phyloP scores from a whole-genome alignment of 2,888 invertebrate genomes.

The Heliconius cydno region DNA sequence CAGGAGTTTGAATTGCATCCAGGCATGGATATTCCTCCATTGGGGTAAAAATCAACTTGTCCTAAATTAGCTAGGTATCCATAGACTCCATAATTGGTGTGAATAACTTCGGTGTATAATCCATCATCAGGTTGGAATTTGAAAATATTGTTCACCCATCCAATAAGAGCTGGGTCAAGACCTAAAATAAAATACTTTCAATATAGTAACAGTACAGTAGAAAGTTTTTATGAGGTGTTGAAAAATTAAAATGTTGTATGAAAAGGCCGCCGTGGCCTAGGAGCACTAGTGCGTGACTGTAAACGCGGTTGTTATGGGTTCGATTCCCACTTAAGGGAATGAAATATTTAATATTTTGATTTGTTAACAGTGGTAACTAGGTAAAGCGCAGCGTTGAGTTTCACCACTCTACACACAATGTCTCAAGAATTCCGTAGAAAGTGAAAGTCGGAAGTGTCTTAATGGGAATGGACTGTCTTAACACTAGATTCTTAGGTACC shows the following conservation, averaged over 20 bases:
- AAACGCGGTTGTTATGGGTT: too few relatives aligned
- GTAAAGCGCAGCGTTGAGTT: too few relatives aligned
- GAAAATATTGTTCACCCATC: slow-evolving; percentile 64
- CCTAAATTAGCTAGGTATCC: slow-evolving; percentile 63
- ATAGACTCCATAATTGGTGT: slow-evolving; percentile 65
- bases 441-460: too few relatives aligned
- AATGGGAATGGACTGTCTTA: too few relatives aligned
- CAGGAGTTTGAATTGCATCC: slow-evolving; percentile 65
- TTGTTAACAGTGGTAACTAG: too few relatives aligned
- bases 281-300: too few relatives aligned
- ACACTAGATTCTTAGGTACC: too few relatives aligned
- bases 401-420: too few relatives aligned
- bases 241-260: background rate
- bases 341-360: too few relatives aligned
- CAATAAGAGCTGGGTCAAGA: slow-evolving; percentile 65
- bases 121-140: slow-evolving; percentile 62
- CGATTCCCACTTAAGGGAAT: too few relatives aligned
- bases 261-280: too few relatives aligned
- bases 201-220: background rate
- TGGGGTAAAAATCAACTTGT: slow-evolving; percentile 69
- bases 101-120: slow-evolving; percentile 68
- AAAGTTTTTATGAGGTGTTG: background rate
- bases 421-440: too few relatives aligned
- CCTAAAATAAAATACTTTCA: slow-evolving; percentile 52
- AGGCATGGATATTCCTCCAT: slow-evolving; percentile 68